phyloP scores from a whole-genome alignment of 2,888 invertebrate genomes.

The Cylindroiulus punctatus region DNA sequence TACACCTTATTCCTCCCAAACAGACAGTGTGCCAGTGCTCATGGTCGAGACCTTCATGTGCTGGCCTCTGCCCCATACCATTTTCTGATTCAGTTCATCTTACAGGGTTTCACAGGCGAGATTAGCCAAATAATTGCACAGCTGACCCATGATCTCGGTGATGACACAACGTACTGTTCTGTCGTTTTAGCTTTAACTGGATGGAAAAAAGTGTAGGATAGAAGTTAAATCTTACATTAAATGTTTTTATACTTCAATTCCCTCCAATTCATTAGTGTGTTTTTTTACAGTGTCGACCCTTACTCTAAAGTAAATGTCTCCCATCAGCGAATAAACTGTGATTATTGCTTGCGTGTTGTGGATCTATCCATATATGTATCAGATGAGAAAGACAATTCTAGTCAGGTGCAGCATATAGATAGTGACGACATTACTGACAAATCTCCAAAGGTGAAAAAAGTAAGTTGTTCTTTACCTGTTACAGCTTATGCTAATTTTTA shows the following conservation, averaged over 20 bases:
- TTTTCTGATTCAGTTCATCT: background rate
- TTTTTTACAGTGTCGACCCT: background rate
- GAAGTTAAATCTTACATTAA: background rate
- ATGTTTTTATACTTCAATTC: no score
- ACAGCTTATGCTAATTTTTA: background rate
- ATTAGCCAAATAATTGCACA: background rate
- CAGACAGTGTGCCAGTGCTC: no score
- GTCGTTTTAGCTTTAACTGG: background rate
- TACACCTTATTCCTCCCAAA: background rate
- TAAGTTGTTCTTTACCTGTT: background rate
- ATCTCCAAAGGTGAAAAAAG: slow-evolving; percentile 11
- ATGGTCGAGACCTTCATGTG: no score
- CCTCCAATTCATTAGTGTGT: background rate
- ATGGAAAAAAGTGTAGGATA: background rate
- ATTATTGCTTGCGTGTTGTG: background rate
- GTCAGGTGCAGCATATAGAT: background rate
- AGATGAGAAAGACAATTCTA: background rate
- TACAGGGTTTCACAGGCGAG: background rate
- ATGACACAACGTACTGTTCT: background rate
- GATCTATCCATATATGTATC: background rate
- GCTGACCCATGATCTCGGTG: background rate
- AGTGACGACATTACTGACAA: background rate
- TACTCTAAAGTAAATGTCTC: background rate
- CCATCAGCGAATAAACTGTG: background rate
- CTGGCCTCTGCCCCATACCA: no score